A percentile compares a stretch with the other conserved stretches of the same genome.
Evolutionary conservation across 2,888 invertebrate species (phyloP).

Genomic region (Helobdella robusta): DNA sequence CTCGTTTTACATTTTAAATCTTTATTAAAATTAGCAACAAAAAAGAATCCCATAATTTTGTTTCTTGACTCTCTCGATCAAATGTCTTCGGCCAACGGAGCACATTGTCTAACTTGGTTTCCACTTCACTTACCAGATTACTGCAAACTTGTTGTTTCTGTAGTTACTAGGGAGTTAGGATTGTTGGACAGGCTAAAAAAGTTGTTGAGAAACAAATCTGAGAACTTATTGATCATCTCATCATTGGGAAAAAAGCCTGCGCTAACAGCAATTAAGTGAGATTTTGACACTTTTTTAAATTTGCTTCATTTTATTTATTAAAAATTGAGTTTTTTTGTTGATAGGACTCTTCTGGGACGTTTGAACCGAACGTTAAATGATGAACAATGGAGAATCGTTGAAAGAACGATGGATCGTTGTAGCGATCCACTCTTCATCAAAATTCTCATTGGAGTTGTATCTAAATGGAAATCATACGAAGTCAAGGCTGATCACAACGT

Average conservation of each 20-base stretch:
- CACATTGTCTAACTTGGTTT: conserved; percentile 90
- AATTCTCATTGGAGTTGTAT: conserved; percentile 91
- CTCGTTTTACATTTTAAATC: conserved; percentile 91
- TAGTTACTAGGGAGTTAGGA: conserved; percentile 53
- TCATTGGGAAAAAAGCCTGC: conserved; percentile 75
- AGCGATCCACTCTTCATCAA: conserved; percentile 93
- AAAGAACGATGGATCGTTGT: conserved; percentile 82
- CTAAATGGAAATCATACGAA: conserved; percentile 91
- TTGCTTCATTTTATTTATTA: no score
- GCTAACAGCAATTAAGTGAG: conserved; percentile 9
- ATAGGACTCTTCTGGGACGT: conserved; percentile 68
- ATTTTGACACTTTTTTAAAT: no score
- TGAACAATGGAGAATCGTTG: conserved; percentile 86
- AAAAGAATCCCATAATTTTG: conserved; percentile 66
- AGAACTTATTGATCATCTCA: conserved; percentile 25
- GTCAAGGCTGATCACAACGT: conserved; percentile 83
- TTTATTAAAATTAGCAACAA: conserved; percentile 58
- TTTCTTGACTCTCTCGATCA: conserved; percentile 95
- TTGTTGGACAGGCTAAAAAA: conserved; percentile 29
- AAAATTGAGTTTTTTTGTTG: no score
- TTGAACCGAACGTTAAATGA: conserved; percentile 64
- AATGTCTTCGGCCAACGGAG: conserved; percentile 81
- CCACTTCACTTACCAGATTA: conserved; percentile 77
- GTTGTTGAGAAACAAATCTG: conserved; percentile 9
- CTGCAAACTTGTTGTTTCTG: conserved; percentile 70